A percentile compares a stretch with the other conserved stretches of the same genome.
phyloP scores from a whole-genome alignment of 2,888 invertebrate genomes.

The Dryococelus australis region DNA sequence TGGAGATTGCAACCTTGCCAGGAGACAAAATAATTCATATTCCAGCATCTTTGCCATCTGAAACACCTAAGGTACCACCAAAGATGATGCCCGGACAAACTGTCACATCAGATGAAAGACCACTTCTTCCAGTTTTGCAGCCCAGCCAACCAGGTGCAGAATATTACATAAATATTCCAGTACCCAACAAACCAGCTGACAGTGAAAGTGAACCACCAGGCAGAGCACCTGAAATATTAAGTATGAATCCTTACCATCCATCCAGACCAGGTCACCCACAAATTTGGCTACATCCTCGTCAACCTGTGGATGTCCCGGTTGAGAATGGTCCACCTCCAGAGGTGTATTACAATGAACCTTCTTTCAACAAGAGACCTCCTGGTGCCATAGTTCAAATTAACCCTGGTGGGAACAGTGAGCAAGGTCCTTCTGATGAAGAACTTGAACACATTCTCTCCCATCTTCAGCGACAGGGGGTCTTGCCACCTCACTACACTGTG shows the following conservation, averaged over 20 bases:
- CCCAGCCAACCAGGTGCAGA: not conserved
- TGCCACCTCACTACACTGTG: conserved; percentile 38
- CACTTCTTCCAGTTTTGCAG: not conserved
- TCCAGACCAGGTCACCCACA: not conserved
- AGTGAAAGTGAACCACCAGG: conserved; percentile 53
- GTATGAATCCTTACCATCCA: conserved; percentile 43
- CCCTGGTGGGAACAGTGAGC: not conserved
- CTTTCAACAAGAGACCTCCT: not conserved
- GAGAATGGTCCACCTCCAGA: not conserved
- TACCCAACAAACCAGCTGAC: not conserved
- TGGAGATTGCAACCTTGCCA: not conserved
- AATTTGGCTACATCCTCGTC: not conserved
- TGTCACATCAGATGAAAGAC: not conserved
- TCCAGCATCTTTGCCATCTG: not conserved
- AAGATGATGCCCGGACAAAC: not conserved
- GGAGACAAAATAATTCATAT: not conserved
- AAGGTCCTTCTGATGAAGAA: conserved; percentile 29
- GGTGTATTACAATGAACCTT: not conserved
- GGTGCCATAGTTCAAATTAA: too few relatives aligned
- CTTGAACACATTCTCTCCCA: conserved; percentile 56
- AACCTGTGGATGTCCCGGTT: not conserved
- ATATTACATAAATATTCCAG: not conserved
- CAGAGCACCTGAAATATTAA: conserved; percentile 47
- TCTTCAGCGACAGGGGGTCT: conserved; percentile 56
- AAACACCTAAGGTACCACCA: not conserved